phyloP scores from a whole-genome alignment of 2,113 vertebrate species.

The Psilopsiagon aurifrons region DNA sequence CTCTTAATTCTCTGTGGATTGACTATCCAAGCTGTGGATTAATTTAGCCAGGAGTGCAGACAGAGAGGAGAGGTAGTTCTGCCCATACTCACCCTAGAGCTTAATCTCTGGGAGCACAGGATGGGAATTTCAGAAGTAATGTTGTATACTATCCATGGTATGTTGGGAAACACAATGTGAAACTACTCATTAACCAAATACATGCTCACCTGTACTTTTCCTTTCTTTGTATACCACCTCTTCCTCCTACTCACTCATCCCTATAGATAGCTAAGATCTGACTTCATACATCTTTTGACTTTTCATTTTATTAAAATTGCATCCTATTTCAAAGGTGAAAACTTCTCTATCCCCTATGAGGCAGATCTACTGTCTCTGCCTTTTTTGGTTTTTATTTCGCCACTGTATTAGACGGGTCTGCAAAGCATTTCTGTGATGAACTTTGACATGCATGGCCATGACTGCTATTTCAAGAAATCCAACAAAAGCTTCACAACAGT shows the following conservation, averaged over 20 bases:
- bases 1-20: background rate
- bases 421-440: background rate
- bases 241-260: conserved; percentile 1
- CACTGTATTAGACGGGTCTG: background rate
- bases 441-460: background rate
- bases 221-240: background rate
- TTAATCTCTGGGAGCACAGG: background rate
- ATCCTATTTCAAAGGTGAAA: conserved; percentile 12
- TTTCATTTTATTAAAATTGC: conserved; percentile 26
- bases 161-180: background rate
- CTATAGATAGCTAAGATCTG: background rate
- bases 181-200: background rate
- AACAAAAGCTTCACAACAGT: background rate
- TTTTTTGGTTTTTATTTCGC: background rate
- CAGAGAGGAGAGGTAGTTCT: background rate
- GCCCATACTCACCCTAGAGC: background rate
- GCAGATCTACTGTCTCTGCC: background rate
- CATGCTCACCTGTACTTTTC: background rate
- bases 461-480: background rate
- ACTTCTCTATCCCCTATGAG: background rate
- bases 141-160: background rate
- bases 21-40: background rate
- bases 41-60: background rate
- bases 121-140: background rate
- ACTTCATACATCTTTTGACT: background rate